These are phyloP conservation scores for Lutra lutra DNA, from an alignment of 2,797 vertebrate genomes.

Conservation along the genomic window DNA sequence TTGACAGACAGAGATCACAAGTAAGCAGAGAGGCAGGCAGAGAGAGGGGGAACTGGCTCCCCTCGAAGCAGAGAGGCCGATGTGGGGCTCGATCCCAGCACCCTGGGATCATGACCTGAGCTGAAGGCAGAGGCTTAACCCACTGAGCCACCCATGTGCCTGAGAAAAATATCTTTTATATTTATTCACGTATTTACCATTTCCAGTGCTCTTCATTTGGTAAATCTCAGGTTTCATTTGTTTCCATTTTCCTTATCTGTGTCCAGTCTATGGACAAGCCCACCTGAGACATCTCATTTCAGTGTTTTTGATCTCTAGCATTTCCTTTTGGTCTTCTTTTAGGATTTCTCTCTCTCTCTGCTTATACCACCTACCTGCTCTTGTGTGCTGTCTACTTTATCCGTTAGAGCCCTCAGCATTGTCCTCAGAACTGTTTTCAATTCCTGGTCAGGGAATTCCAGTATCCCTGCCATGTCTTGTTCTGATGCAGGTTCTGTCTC, in stretches of 20 bases:
- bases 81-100: too few relatives aligned
- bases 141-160: too few relatives aligned
- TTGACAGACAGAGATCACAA: too few relatives aligned
- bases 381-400: neutral
- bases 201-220: neutral
- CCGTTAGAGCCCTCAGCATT: neutral
- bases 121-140: too few relatives aligned
- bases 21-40: too few relatives aligned
- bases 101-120: too few relatives aligned
- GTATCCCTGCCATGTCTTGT: neutral
- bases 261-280: neutral
- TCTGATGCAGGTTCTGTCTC: neutral
- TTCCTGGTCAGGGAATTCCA: neutral
- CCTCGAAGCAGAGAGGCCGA: fast-evolving
- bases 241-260: neutral
- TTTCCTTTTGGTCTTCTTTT: neutral
- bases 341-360: neutral
- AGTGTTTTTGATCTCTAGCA: neutral
- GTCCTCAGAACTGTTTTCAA: neutral
- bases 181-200: neutral
- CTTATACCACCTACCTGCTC: neutral
- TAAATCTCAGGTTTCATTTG: neutral
- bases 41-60: too few relatives aligned
- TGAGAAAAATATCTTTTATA: neutral
- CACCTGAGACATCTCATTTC: neutral